Percentiles rank a stretch among this genome's conserved stretches.
phyloP scores from a whole-genome alignment of 2,888 invertebrate genomes.

The Patella depressa region DNA sequence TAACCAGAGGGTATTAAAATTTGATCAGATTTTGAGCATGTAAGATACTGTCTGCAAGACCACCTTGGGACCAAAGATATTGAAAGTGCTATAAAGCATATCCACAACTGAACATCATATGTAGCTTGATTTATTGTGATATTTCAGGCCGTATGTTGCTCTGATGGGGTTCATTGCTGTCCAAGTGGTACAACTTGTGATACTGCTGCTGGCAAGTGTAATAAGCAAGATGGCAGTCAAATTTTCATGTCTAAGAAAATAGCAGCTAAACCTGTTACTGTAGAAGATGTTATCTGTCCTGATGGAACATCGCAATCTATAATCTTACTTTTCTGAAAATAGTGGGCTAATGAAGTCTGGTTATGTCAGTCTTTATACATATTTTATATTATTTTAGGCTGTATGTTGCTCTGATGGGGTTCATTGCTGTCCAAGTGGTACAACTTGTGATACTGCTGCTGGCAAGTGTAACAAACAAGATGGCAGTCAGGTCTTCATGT shows the following conservation, averaged over 20 bases:
- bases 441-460: slow-evolving; percentile 48
- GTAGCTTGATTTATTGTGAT: neutral
- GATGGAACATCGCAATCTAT: slow-evolving; percentile 27
- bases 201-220: slow-evolving; percentile 45
- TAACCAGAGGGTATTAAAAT: no score
- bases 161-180: slow-evolving; percentile 65
- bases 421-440: slow-evolving; percentile 64
- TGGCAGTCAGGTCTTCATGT: slow-evolving; percentile 11
- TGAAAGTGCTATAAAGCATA: no score
- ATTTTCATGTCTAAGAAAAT: slow-evolving; percentile 15
- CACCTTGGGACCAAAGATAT: no score
- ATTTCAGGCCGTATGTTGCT: slow-evolving; percentile 62
- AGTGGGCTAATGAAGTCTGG: no score
- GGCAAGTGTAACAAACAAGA: slow-evolving; percentile 44
- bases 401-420: slow-evolving; percentile 62
- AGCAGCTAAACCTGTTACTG: neutral
- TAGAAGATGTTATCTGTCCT: slow-evolving; percentile 32
- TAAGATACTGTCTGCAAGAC: no score
- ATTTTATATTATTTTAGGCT: slow-evolving; percentile 40
- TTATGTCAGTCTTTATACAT: no score
- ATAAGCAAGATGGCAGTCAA: slow-evolving; percentile 16
- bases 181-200: slow-evolving; percentile 55
- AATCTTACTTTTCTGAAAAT: no score
- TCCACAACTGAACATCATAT: no score
- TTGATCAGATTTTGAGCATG: no score